Evolutionary conservation across 2,113 vertebrate genomes (phyloP).

Genomic region (Orycteropus afer): DNA sequence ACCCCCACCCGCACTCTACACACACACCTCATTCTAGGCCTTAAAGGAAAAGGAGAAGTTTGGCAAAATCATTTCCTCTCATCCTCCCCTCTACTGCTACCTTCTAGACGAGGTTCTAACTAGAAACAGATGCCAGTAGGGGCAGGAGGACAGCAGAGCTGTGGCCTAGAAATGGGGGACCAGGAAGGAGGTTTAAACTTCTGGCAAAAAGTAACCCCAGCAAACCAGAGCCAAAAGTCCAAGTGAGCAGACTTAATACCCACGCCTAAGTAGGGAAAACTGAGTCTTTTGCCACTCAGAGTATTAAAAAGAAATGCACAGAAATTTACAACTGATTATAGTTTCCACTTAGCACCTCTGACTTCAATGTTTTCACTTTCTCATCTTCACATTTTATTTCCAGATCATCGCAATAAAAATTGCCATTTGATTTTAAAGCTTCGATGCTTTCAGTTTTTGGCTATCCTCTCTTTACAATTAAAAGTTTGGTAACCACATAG

Average conservation of each 20-base stretch:
- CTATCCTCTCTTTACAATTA: background rate
- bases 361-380: background rate
- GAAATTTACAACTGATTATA: background rate
- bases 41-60: background rate
- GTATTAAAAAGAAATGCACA: background rate
- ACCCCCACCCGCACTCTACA: too few relatives aligned
- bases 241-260: background rate
- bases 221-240: background rate
- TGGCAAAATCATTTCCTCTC: background rate
- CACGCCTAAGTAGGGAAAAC: background rate
- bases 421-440: background rate
- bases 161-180: background rate
- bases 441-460: background rate
- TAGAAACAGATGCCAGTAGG: background rate
- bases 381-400: background rate
- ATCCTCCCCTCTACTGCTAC: background rate
- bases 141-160: background rate
- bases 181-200: background rate
- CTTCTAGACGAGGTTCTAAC: background rate
- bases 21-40: too few relatives aligned
- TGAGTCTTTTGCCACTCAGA: background rate
- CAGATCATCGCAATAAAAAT: background rate
- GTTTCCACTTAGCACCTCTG: background rate
- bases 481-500: background rate
- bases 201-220: background rate